These are phyloP conservation scores for Dendrocincla fuliginosa DNA, from an alignment of 2,797 vertebrate species.

Conservation along the genomic window DNA sequence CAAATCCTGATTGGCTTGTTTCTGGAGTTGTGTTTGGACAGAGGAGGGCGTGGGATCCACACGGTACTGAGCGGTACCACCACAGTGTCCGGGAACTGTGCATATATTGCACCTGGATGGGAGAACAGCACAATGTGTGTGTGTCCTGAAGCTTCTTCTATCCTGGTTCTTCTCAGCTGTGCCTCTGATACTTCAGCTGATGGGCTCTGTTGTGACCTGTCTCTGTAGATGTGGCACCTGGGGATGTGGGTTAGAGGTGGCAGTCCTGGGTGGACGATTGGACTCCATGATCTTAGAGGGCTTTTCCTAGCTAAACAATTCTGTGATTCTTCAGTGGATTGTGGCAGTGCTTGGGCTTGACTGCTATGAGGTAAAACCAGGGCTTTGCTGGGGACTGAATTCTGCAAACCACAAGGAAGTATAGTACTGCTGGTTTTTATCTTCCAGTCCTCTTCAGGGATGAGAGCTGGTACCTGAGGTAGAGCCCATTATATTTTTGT, in stretches of 20 bases:
- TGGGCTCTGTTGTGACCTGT: background rate
- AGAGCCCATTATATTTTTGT: background rate
- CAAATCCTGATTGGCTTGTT: background rate
- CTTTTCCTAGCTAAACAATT: background rate
- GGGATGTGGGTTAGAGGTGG: background rate
- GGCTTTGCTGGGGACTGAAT: background rate
- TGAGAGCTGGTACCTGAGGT: background rate
- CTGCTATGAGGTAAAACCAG: background rate
- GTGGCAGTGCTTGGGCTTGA: background rate
- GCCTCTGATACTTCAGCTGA: background rate
- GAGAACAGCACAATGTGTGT: background rate
- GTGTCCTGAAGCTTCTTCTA: background rate
- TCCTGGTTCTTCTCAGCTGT: background rate
- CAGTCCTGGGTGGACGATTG: background rate
- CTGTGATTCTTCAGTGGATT: background rate
- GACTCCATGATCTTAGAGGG: background rate
- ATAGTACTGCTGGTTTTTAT: background rate
- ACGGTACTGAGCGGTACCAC: rapidly evolving
- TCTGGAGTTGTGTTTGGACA: background rate
- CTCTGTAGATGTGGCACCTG: background rate
- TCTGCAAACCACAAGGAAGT: background rate
- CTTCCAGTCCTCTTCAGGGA: background rate
- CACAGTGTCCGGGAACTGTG: background rate
- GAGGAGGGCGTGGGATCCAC: background rate
- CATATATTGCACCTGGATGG: background rate